phyloP scores from a whole-genome alignment of 30 jellyfish, hydroid and myxozoan species.

The Mastigias papua region DNA sequence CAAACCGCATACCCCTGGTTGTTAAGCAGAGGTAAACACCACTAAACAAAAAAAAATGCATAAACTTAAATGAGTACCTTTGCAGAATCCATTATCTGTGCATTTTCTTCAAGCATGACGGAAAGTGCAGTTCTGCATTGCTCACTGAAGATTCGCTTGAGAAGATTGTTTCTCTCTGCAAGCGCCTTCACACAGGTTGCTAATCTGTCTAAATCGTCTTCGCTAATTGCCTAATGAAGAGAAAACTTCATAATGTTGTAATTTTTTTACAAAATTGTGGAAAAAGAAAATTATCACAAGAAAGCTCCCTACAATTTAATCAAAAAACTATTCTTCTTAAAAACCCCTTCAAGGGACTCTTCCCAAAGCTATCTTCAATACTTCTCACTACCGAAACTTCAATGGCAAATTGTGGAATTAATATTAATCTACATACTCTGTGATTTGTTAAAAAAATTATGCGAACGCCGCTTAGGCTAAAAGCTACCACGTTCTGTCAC shows the following conservation, averaged over 20 bases:
- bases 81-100: slow-evolving; percentile 61
- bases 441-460: no score
- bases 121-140: slow-evolving; percentile 90
- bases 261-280: no score
- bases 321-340: no score
- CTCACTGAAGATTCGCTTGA: slow-evolving; percentile 73
- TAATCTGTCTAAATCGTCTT: slow-evolving; percentile 89
- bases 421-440: no score
- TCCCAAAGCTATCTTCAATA: neutral
- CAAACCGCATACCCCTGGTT: neutral
- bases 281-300: no score
- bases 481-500: no score
- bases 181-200: slow-evolving; percentile 94
- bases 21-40: neutral
- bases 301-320: no score
- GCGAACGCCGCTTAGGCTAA: no score
- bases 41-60: neutral
- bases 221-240: slow-evolving; percentile 81
- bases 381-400: no score
- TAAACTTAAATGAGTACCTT: slow-evolving; percentile 27
- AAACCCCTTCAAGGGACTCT: neutral
- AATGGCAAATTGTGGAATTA: no score
- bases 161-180: slow-evolving; percentile 75
- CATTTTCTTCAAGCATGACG: slow-evolving; percentile 92
- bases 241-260: no score